phyloP scores from a whole-genome alignment of 2,113 vertebrate species.

The Erpornis zantholeuca region DNA sequence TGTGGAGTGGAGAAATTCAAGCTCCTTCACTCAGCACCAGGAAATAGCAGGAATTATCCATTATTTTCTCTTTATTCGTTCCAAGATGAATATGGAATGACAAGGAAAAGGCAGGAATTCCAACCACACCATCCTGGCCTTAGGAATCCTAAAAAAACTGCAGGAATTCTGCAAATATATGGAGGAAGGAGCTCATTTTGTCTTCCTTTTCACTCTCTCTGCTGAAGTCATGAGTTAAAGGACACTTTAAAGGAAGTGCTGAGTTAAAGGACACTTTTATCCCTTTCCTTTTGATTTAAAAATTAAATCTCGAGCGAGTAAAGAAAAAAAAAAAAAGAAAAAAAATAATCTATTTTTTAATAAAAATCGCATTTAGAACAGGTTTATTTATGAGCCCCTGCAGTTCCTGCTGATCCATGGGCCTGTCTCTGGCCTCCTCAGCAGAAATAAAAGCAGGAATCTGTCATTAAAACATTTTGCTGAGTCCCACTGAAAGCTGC shows the following conservation, averaged over 20 bases:
- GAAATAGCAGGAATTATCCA: neutral
- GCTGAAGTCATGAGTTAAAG: neutral
- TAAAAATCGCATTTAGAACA: neutral
- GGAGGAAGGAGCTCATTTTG: neutral
- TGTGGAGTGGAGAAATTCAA: neutral
- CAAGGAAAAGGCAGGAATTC: neutral
- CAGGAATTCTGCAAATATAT: neutral
- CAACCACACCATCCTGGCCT: neutral
- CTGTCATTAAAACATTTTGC: neutral
- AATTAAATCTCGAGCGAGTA: neutral
- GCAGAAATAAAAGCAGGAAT: neutral
- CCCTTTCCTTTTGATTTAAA: neutral
- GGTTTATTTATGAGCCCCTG: neutral
- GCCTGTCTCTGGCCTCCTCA: neutral
- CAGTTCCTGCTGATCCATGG: neutral
- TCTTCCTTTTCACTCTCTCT: neutral
- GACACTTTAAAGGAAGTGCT: too few species aligned
- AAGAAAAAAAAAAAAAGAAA: fast-evolving
- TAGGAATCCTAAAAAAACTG: neutral
- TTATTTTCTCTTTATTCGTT: neutral
- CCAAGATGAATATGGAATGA: neutral
- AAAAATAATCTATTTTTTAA: neutral
- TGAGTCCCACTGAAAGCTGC: neutral
- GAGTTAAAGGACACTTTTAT: neutral
- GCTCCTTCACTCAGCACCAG: neutral